Evolutionary conservation across 1,140 invertebrate genomes (phyloP), one percentile per base, ranked within the genome.

Genomic region (Achatina immaculata): DNA sequence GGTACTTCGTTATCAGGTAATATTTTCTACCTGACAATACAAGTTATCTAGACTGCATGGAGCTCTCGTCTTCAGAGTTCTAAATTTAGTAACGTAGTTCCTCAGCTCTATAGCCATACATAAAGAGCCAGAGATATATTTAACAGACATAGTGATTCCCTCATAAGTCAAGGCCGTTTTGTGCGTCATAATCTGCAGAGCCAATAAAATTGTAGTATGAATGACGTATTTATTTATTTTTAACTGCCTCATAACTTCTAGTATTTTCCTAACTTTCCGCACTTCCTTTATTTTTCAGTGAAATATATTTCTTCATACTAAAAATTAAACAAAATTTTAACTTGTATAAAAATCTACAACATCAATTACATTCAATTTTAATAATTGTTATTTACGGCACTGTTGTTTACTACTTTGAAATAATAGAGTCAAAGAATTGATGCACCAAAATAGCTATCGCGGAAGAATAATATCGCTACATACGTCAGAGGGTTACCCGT

Each of bases 401-500:
- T 14, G 24, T 14, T 14, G 24, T 51, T 14, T 51, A 11, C 24
- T 51, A 51, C 11, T 51, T 51, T 14, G 19, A 66, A n/a, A 31
- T 66, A n/a, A n/a, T 16, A 31, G 9, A 28, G 7, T n/a, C 19
- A 19, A 66, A 31, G 31, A 19, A 28, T 66, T 7, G 62, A 9
- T 31, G 62, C 62, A 31, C 28, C 19, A n/a, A 31, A 66, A 66
- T 66, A 66, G 19, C n/a, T 4, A 40, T 69, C 36, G 19, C 31
- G 36, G 68, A 69, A 6, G 31, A 65, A 28, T n/a, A n/a, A n/a
- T n/a, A n/a, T n/a, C n/a, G n/a, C 40, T 42, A 42, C 2, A 9
- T 71, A 71, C 68, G 68, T 71, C 68, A 71, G 14, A 43, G 62
- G 40, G 24, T 71, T 71, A 34, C 68, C 68, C 38, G n/a, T 40